These are phyloP conservation scores for Uria aalge DNA, from an alignment of 2,113 vertebrate species.

Conservation along the genomic window DNA sequence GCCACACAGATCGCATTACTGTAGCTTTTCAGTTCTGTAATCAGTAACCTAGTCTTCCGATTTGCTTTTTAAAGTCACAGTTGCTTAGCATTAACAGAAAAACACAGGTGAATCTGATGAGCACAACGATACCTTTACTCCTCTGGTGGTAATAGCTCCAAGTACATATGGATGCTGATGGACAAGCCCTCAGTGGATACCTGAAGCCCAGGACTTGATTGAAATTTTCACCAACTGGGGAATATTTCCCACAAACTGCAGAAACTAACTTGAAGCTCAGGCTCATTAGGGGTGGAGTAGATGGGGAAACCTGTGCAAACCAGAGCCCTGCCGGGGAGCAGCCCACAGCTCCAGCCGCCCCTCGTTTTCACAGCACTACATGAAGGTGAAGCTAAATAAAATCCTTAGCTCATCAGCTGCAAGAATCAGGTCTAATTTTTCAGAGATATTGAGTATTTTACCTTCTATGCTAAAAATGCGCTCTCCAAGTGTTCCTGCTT, in stretches of 20 bases:
- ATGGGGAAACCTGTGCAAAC: not conserved
- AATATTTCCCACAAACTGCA: not conserved
- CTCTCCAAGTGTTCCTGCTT: constrained; percentile 88
- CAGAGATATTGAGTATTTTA: constrained; percentile 17
- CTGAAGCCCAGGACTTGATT: not conserved
- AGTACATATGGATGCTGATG: not conserved
- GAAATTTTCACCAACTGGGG: not conserved
- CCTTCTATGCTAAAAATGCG: constrained; percentile 98
- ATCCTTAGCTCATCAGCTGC: not conserved
- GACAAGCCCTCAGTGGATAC: not conserved
- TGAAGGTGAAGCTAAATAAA: not conserved
- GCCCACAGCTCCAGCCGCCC: not conserved
- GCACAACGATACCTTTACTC: not conserved
- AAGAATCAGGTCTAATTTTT: not conserved
- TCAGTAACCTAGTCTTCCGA: not conserved
- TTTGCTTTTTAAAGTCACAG: not conserved
- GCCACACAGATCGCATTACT: not conserved
- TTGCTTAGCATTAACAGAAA: not conserved
- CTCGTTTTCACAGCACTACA: not conserved
- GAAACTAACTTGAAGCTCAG: not conserved
- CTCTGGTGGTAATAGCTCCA: not conserved
- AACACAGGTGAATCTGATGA: not conserved
- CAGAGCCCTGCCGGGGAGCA: not conserved
- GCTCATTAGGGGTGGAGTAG: not conserved
- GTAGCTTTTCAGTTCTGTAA: not conserved